Base-by-base conservation (phyloP, 2,113 vertebrate genomes). In the Phalacrocorax pelagicus region DNA sequence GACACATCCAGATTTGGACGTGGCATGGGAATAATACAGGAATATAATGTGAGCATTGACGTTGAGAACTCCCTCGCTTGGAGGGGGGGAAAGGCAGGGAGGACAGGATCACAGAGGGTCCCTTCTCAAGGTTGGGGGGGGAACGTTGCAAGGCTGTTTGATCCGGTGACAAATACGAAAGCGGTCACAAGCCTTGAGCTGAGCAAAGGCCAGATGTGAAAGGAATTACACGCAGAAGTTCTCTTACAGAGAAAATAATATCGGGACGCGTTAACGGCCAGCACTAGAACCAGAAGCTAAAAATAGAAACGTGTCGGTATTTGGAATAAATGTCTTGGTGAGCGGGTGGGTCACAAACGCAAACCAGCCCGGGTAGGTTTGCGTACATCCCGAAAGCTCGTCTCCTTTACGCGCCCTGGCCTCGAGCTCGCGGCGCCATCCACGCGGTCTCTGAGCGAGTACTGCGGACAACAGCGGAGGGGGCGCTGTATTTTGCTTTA, bases 171-270 rank as follows among this genome's bases (percentile, higher is more conserved):
- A 71, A 62, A 61, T 26, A 24, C 8, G 46, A 57, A 84, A 72
- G 75, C 36, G 95, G 38, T 81, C 88, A 46, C 34, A 51, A 79
- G 94, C 87, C 94, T 59, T 9, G 94, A 70, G 95, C 91, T 65
- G 81, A 91, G 96, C 77, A 54, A 63, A 83, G 86, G 94, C 90
- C 96, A 88, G 93, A 87, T 96, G 96, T 40, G 83, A 78, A 57
- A 72, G 93, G 95, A 94, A 92, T 92, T 77, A 54, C 79, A 72
- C 0, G 88, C 81, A 74, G 88, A 90, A 80, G 91, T 94, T 94
- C 95, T 93, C 91, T 27, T 79, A 72, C 90, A 71, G 94, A 92
- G 94, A 90, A 90, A 92, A 89, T 67, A 88, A 83, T 23, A 61
- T 4, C 73, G 92, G 93, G 93, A 38, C 19, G 12, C n/a, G 17